These are phyloP conservation scores for Diploscapter pachys DNA, from an alignment of 1,140 invertebrate genomes.

Conservation along the genomic window DNA sequence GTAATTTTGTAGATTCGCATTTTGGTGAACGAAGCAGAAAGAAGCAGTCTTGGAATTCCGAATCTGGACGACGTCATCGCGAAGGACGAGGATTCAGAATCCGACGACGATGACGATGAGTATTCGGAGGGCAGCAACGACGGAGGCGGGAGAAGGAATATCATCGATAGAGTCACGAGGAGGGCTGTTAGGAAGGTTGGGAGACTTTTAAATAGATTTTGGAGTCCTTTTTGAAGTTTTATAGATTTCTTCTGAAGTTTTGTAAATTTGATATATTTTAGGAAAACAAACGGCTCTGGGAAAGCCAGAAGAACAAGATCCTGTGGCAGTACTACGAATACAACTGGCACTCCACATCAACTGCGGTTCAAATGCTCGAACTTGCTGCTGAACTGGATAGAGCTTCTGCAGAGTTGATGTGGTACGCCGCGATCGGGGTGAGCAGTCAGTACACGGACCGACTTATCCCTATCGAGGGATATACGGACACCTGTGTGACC, in stretches of 20 bases:
- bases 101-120: no score
- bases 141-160: no score
- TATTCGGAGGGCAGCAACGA: no score
- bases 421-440: slow-evolving; percentile 21
- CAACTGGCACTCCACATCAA: slow-evolving; percentile 17
- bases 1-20: no score
- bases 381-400: slow-evolving; percentile 17
- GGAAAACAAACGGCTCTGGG: slow-evolving; percentile 14
- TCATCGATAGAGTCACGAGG: no score
- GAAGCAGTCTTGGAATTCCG: no score
- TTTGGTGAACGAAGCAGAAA: no score
- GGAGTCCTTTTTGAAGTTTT: not conserved
- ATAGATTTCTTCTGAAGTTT: not conserved
- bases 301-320: slow-evolving; percentile 1
- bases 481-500: slow-evolving; percentile 15
- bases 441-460: slow-evolving; percentile 17
- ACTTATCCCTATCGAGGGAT: slow-evolving; percentile 19
- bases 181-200: no score
- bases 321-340: slow-evolving; percentile 26
- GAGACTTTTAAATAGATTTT: not conserved
- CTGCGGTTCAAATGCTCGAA: slow-evolving; percentile 13
- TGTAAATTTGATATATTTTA: not conserved
- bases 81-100: no score
- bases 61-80: no score
- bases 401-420: slow-evolving; percentile 19